phyloP scores from a whole-genome alignment of 2,888 invertebrate genomes.

The Thecophora atra region DNA sequence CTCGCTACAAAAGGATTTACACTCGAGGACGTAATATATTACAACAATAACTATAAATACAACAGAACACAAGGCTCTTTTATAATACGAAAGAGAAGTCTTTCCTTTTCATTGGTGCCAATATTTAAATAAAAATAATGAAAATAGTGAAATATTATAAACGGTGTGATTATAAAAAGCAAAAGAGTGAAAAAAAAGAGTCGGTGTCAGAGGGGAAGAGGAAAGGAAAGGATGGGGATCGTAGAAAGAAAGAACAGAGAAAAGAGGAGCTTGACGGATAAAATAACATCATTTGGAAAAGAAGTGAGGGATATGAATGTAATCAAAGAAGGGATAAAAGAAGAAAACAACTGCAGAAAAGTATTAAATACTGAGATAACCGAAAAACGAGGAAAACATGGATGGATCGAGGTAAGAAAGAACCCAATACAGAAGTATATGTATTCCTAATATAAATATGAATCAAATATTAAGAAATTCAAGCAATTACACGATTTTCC shows the following conservation, averaged over 20 bases:
- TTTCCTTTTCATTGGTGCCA: slow-evolving; percentile 4
- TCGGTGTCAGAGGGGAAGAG: too few relatives aligned
- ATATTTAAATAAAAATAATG: background rate
- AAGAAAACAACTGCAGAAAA: background rate
- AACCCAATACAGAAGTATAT: too few relatives aligned
- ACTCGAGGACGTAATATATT: slow-evolving; percentile 18
- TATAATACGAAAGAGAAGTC: background rate
- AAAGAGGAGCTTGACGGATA: too few relatives aligned
- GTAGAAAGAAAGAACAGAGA: too few relatives aligned
- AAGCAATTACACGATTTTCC: too few relatives aligned
- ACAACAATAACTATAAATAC: slow-evolving; percentile 2
- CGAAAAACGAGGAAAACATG: too few relatives aligned
- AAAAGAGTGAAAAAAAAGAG: too few relatives aligned
- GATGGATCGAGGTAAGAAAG: too few relatives aligned
- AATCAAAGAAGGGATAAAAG: background rate
- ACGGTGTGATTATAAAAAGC: slow-evolving; percentile 12
- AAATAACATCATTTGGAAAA: background rate
- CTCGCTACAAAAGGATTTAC: slow-evolving; percentile 14
- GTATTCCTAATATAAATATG: too few relatives aligned
- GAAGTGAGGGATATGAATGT: background rate
- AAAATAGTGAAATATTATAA: background rate
- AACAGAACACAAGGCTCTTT: slow-evolving; percentile 13
- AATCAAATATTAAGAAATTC: too few relatives aligned
- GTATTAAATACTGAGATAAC: too few relatives aligned
- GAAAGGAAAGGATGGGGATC: too few relatives aligned